Conservation (phyloP, 2,888 invertebrate genomes). For the Dysmachus trigonus region DNA sequence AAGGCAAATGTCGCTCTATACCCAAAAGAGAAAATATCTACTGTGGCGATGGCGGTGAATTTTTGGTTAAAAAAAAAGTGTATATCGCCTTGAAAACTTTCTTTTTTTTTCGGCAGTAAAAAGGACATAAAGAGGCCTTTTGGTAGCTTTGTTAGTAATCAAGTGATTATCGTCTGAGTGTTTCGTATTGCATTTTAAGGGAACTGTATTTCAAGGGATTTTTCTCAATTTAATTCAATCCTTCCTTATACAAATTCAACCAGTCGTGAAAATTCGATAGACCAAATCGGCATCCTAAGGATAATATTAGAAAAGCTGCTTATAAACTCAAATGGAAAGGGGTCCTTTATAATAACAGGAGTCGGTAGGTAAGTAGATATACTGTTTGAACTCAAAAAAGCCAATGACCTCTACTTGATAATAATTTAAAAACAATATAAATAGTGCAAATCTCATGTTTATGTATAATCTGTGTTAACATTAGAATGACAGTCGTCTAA, state of each 20-base stretch:
- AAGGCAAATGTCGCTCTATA: not conserved
- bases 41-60: not conserved
- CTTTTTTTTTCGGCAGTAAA: not conserved
- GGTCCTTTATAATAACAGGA: not conserved
- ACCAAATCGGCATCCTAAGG: not conserved
- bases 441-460: no score
- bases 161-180: not conserved
- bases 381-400: not conserved
- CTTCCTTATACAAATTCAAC: not conserved
- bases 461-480: no score
- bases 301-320: not conserved
- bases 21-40: not conserved
- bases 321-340: not conserved
- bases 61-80: not conserved
- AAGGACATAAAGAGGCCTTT: not conserved
- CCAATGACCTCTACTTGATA: not conserved
- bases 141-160: not conserved
- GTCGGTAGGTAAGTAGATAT: not conserved
- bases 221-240: not conserved
- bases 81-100: not conserved
- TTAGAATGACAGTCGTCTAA: no score
- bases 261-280: not conserved
- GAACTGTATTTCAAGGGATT: not conserved
- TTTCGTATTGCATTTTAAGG: not conserved
- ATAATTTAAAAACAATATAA: not conserved